A percentile compares a stretch with the other conserved stretches of the same genome.
phyloP scores from a whole-genome alignment of 2,888 invertebrate species.

The Argynnis bischoffii region DNA sequence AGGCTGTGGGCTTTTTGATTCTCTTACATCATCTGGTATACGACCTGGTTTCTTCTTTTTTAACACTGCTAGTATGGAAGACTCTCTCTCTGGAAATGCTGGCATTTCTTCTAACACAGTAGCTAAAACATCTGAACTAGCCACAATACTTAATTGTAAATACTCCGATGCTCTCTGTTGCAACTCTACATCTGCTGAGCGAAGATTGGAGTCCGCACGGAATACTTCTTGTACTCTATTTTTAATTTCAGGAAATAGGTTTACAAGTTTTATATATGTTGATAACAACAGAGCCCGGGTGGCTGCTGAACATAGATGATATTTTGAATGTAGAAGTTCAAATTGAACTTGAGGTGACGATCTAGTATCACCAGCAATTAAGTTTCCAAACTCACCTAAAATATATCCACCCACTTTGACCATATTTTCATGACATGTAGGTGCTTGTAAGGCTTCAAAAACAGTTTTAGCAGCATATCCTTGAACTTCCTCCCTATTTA shows the following conservation, averaged over 20 bases:
- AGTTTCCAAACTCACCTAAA: constrained; percentile 99
- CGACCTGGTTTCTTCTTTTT: constrained; percentile 99
- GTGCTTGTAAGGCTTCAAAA: constrained; percentile 99
- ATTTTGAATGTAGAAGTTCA: constrained; percentile 98
- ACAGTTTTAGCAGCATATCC: constrained; percentile 99
- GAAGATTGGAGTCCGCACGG: constrained; percentile 95
- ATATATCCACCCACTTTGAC: constrained; percentile 99
- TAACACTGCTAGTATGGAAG: constrained; percentile 97
- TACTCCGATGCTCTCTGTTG: constrained; percentile 99
- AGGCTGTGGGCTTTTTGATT: constrained; percentile 89
- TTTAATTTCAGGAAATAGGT: constrained; percentile 99
- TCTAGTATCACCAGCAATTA: constrained; percentile 98
- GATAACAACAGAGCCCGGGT: constrained; percentile 97
- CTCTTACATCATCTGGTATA: constrained; percentile 93
- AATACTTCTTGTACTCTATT: constrained; percentile 97
- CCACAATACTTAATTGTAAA: constrained; percentile 96
- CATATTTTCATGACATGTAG: constrained; percentile 99
- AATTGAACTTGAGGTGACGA: constrained; percentile 99
- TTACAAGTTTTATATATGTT: constrained; percentile 99
- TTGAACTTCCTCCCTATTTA: constrained; percentile 99
- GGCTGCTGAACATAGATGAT: constrained; percentile 98
- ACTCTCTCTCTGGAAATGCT: constrained; percentile 99
- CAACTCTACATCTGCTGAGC: constrained; percentile 98
- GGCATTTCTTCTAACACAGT: constrained; percentile 99
- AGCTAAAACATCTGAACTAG: constrained; percentile 98